Percentiles rank a stretch among this genome's conserved stretches.
These are phyloP conservation scores for Cheilosia impressa DNA, from an alignment of 2,888 invertebrate species.

Conservation along the genomic window DNA sequence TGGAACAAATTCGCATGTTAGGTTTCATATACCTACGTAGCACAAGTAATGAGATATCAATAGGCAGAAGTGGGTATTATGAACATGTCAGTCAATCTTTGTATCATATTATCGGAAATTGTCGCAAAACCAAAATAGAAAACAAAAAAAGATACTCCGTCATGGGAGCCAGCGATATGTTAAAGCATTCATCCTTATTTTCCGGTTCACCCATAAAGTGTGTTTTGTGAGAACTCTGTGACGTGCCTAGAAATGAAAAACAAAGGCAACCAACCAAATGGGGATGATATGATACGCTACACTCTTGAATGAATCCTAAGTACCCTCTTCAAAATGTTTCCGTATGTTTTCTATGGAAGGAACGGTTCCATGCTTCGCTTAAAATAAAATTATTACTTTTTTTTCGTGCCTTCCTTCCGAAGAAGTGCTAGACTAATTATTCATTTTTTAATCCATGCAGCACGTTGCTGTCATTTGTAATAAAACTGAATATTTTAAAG, in stretches of 20 bases:
- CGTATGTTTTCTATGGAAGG: constrained; percentile 52
- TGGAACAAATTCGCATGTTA: neutral
- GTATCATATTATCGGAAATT: constrained; percentile 11
- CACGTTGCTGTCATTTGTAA: constrained; percentile 64
- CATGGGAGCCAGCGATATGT: constrained; percentile 53
- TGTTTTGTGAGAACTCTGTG: constrained; percentile 47
- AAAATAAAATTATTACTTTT: constrained; percentile 61
- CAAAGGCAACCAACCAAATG: constrained; percentile 57
- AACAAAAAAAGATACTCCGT: constrained; percentile 18
- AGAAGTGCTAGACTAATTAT: constrained; percentile 61
- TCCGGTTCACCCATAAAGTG: constrained; percentile 58
- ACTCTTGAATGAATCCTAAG: constrained; percentile 66
- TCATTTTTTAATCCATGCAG: constrained; percentile 66
- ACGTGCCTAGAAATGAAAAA: constrained; percentile 53
- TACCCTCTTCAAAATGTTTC: constrained; percentile 69
- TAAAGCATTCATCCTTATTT: constrained; percentile 60
- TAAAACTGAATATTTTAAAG: constrained; percentile 47
- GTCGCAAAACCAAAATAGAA: constrained; percentile 43
- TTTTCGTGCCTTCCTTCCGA: constrained; percentile 43
- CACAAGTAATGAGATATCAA: constrained; percentile 25
- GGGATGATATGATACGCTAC: constrained; percentile 57
- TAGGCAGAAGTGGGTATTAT: neutral
- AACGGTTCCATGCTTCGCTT: constrained; percentile 47
- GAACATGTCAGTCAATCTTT: constrained; percentile 38
- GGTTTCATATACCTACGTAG: neutral